These are phyloP conservation scores for Antheraea pernyi DNA, from an alignment of 1,140 invertebrate species.

Conservation along the genomic window DNA sequence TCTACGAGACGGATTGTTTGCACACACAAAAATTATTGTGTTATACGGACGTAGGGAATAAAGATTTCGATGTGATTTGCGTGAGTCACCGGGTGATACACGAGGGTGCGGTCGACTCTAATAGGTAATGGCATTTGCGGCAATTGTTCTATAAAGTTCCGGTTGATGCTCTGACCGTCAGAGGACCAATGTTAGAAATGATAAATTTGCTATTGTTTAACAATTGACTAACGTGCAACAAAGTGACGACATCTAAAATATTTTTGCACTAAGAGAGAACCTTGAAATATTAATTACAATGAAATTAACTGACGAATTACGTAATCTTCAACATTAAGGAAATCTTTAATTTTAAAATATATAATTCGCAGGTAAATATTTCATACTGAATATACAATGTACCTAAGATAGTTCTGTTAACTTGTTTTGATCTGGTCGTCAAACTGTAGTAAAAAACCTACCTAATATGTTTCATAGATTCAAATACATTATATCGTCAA, in stretches of 20 bases:
- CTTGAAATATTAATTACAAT: neutral
- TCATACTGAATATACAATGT: no score
- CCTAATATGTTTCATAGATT: no score
- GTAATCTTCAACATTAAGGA: no score
- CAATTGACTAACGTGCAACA: neutral
- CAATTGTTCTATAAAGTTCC: neutral
- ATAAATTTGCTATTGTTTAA: neutral
- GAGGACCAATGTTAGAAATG: neutral
- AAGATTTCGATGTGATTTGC: neutral
- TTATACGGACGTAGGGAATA: neutral
- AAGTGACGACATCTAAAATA: neutral
- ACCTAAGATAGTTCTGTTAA: no score
- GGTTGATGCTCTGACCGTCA: neutral
- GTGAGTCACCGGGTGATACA: neutral
- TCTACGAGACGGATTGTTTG: constrained; percentile 32
- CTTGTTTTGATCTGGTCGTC: no score
- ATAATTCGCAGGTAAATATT: no score
- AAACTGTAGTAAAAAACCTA: no score
- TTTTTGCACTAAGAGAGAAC: no score
- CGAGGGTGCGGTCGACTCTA: neutral
- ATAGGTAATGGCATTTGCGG: neutral
- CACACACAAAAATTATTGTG: neutral
- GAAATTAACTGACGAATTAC: neutral
- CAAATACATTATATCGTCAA: no score
- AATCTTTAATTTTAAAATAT: no score